phyloP scores from a whole-genome alignment of 2,113 vertebrate genomes.

The Eonycteris spelaea region DNA sequence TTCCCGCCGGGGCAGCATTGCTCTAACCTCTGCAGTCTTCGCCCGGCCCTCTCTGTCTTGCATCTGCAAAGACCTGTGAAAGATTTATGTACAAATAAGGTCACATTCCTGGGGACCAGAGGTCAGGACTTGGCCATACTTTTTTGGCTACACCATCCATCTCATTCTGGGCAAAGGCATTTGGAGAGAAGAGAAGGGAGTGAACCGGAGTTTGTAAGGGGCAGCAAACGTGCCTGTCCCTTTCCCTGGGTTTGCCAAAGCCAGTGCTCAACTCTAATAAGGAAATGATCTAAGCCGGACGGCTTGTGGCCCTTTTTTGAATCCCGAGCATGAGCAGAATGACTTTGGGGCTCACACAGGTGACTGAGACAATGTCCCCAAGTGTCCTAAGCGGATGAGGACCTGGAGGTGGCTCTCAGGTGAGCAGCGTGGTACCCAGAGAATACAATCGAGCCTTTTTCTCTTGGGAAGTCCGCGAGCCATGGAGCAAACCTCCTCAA shows the following conservation, averaged over 20 bases:
- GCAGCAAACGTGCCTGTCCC: background rate
- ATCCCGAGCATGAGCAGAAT: background rate
- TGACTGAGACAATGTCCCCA: background rate
- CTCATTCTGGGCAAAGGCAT: background rate
- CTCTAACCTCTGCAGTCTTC: background rate
- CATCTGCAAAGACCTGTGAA: background rate
- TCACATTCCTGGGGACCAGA: background rate
- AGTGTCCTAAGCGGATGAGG: background rate
- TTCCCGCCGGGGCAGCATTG: background rate
- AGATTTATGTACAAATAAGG: background rate
- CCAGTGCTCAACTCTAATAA: background rate
- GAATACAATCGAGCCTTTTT: background rate
- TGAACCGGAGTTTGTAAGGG: background rate
- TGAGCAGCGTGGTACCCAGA: background rate
- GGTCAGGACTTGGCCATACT: background rate
- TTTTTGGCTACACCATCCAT: background rate
- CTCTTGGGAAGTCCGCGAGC: background rate
- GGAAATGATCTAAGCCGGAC: background rate
- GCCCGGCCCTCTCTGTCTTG: rapidly evolving
- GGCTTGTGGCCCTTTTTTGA: background rate
- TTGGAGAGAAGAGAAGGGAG: background rate
- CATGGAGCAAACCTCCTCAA: rapidly evolving
- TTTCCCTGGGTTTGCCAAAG: background rate
- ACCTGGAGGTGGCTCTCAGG: background rate
- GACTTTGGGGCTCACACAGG: background rate